A percentile compares a stretch with the other conserved stretches of the same genome.
phyloP scores from a whole-genome alignment of 2,113 vertebrate species.

The Asarcornis scutulata region DNA sequence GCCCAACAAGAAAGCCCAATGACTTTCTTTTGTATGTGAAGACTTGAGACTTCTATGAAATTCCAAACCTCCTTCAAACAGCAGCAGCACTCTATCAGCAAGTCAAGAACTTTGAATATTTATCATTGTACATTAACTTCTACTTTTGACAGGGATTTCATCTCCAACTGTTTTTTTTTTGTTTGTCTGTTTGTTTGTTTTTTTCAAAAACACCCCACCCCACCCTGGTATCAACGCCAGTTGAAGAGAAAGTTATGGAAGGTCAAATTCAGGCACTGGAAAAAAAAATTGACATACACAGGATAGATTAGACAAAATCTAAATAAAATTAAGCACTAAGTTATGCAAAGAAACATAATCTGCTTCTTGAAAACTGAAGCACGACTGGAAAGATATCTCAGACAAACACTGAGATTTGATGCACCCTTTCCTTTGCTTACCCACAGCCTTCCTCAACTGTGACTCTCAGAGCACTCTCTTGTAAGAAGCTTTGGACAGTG shows the following conservation, averaged over 20 bases:
- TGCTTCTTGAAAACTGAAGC: not conserved
- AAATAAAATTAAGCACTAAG: not conserved
- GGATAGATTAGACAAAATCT: not conserved
- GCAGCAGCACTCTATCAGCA: not conserved
- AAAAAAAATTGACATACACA: not conserved
- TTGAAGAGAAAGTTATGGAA: not conserved
- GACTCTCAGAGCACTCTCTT: not conserved
- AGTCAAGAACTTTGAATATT: not conserved
- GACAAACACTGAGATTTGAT: not conserved
- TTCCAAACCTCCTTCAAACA: not conserved
- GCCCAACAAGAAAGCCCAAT: not conserved
- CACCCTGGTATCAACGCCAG: not conserved
- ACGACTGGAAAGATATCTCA: not conserved
- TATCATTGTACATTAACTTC: not conserved
- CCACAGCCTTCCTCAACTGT: not conserved
- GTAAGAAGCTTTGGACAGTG: not conserved
- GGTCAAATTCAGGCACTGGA: not conserved
- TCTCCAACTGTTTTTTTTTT: not conserved
- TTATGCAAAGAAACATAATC: not conserved
- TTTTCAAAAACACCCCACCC: no score
- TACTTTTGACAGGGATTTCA: not conserved
- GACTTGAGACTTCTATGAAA: not conserved
- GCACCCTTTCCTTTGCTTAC: not conserved
- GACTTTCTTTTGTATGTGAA: not conserved
- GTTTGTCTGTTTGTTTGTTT: no score